Conservation (phyloP, 2,797 vertebrate genomes). For the Amblyraja radiata region DNA sequence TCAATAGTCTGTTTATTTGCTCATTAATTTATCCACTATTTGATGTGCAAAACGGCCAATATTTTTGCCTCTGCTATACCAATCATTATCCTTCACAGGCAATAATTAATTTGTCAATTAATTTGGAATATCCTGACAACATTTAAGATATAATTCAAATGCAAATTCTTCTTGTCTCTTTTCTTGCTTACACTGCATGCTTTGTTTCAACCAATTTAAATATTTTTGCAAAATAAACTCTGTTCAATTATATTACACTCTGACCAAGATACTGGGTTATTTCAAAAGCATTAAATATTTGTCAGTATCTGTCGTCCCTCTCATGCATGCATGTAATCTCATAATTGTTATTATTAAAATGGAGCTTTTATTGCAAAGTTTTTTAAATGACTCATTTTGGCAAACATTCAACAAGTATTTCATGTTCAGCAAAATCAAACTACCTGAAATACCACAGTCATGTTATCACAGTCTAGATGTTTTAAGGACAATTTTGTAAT, state of each 20-base stretch:
- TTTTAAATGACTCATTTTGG: slow-evolving; percentile 7
- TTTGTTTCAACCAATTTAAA: not conserved
- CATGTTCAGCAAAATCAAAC: not conserved
- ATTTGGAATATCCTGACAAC: not conserved
- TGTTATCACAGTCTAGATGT: not conserved
- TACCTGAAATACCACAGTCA: not conserved
- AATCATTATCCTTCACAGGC: not conserved
- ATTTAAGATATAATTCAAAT: not conserved
- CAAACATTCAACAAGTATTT: not conserved
- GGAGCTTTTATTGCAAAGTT: not conserved
- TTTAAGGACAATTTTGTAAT: not conserved
- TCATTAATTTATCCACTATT: not conserved
- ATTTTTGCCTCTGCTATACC: not conserved
- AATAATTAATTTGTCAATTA: not conserved
- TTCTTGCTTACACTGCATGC: not conserved
- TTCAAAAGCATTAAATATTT: slow-evolving; percentile 21
- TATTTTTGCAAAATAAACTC: not conserved
- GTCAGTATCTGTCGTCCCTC: not conserved
- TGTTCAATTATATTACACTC: not conserved
- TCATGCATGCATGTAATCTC: not conserved
- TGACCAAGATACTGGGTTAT: not conserved
- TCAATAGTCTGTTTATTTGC: not conserved
- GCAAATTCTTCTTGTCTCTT: not conserved
- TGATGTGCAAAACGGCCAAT: not conserved
- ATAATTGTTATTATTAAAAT: not conserved